These are phyloP conservation scores for Drosophila bifasciata DNA, from an alignment of 1,140 invertebrate species.

Conservation along the genomic window DNA sequence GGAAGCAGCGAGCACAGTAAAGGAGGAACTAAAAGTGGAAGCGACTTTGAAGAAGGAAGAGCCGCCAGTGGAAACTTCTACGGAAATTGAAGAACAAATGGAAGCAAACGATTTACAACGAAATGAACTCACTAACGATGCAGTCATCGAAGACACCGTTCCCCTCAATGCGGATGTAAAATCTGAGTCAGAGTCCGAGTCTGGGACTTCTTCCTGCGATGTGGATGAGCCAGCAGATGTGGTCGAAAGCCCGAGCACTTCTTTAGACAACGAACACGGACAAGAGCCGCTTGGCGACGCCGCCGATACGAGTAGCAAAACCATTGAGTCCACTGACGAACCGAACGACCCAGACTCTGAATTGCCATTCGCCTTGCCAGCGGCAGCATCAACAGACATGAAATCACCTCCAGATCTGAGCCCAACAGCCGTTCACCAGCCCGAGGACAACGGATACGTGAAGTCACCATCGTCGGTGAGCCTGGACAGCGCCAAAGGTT, in stretches of 20 bases:
- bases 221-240: background rate
- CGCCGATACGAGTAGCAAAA: background rate
- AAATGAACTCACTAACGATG: background rate
- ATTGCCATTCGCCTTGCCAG: slow-evolving; percentile 27
- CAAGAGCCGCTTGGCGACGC: background rate
- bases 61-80: background rate
- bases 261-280: too few species aligned
- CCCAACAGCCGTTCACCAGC: slow-evolving; percentile 1
- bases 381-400: slow-evolving; percentile 34
- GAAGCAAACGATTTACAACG: background rate
- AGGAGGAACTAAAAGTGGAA: too few species aligned
- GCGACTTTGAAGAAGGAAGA: background rate
- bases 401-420: slow-evolving; percentile 48
- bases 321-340: background rate
- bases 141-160: background rate
- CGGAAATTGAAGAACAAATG: background rate
- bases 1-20: background rate
- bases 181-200: slow-evolving; percentile 27
- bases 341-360: slow-evolving; percentile 11
- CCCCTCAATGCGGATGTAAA: background rate
- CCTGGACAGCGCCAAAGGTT: slow-evolving; percentile 78
- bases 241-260: background rate
- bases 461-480: slow-evolving; percentile 77
- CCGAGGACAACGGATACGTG: slow-evolving; percentile 31
- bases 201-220: background rate